phyloP scores from a whole-genome alignment of 2,797 vertebrate genomes.

The Taenioides sp. region DNA sequence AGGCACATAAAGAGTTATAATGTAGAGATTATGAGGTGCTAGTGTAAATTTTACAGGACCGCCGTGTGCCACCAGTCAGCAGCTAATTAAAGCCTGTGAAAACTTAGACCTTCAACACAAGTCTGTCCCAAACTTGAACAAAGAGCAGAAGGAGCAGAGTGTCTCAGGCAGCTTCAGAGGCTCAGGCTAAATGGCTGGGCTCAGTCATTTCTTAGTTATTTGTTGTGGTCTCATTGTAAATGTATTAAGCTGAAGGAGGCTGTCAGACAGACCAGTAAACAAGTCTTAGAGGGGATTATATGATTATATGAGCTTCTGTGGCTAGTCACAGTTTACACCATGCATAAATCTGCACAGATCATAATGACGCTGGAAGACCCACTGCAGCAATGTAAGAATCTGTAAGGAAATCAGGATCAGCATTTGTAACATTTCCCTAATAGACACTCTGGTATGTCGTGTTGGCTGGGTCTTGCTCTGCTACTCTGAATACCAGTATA shows the following conservation, averaged over 20 bases:
- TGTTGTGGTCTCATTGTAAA: slow-evolving; percentile 59
- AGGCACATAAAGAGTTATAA: slow-evolving; percentile 20
- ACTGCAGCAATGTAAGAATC: slow-evolving; percentile 12
- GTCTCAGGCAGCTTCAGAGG: slow-evolving; percentile 35
- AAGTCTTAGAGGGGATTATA: slow-evolving; percentile 41
- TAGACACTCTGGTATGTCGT: not conserved
- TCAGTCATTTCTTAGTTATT: slow-evolving; percentile 66
- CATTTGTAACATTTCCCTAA: slow-evolving; percentile 1
- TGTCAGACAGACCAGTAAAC: slow-evolving; percentile 53
- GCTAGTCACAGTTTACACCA: slow-evolving; percentile 49
- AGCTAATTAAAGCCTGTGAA: slow-evolving; percentile 49
- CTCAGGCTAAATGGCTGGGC: slow-evolving; percentile 61
- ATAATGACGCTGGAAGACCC: slow-evolving; percentile 24
- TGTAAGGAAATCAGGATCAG: slow-evolving; percentile 13
- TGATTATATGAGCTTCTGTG: slow-evolving; percentile 52
- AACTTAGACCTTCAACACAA: slow-evolving; percentile 48
- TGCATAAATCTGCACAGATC: slow-evolving; percentile 46
- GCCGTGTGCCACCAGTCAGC: slow-evolving; percentile 22
- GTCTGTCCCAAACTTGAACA: slow-evolving; percentile 35
- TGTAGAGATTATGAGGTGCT: slow-evolving; percentile 29
- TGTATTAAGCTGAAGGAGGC: slow-evolving; percentile 53
- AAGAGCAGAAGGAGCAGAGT: slow-evolving; percentile 37
- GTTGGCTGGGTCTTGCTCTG: not conserved
- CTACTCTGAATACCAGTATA: not conserved
- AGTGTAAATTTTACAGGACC: slow-evolving; percentile 28